Conservation (phyloP, 2,888 invertebrate genomes). For the Escarpia spicata region DNA sequence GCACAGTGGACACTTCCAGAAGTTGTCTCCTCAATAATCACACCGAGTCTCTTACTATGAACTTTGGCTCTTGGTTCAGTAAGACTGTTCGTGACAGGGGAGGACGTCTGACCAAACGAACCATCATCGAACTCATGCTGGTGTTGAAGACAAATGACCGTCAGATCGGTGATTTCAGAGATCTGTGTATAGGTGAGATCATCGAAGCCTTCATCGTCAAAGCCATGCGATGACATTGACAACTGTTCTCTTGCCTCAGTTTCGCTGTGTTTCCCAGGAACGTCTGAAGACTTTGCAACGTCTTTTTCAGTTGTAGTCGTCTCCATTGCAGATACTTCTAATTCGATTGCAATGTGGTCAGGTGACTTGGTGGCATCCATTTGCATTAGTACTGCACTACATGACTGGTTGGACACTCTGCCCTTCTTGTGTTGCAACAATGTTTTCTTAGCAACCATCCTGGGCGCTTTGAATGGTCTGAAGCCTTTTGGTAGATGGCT, state of each 20-base stretch:
- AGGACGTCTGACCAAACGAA: not conserved
- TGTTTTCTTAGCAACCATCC: not conserved
- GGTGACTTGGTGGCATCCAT: not conserved
- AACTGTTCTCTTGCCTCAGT: not conserved
- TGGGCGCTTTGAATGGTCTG: not conserved
- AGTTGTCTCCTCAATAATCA: not conserved
- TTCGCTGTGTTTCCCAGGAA: not conserved
- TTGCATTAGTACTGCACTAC: not conserved
- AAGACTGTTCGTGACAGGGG: not conserved
- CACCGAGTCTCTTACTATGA: not conserved
- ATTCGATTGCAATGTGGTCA: not conserved
- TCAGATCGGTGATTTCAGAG: not conserved
- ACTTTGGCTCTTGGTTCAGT: not conserved
- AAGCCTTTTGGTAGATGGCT: not conserved
- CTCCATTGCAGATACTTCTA: not conserved
- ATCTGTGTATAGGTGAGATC: not conserved
- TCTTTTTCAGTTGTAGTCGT: not conserved
- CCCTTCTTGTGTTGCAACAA: not conserved
- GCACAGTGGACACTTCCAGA: not conserved
- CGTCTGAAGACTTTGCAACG: not conserved
- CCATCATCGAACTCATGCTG: not conserved
- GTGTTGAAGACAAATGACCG: not conserved
- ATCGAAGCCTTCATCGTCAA: not conserved
- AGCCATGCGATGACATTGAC: not conserved
- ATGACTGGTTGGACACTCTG: not conserved